phyloP scores from a whole-genome alignment of 2,113 vertebrate species.

The Lophius piscatorius region DNA sequence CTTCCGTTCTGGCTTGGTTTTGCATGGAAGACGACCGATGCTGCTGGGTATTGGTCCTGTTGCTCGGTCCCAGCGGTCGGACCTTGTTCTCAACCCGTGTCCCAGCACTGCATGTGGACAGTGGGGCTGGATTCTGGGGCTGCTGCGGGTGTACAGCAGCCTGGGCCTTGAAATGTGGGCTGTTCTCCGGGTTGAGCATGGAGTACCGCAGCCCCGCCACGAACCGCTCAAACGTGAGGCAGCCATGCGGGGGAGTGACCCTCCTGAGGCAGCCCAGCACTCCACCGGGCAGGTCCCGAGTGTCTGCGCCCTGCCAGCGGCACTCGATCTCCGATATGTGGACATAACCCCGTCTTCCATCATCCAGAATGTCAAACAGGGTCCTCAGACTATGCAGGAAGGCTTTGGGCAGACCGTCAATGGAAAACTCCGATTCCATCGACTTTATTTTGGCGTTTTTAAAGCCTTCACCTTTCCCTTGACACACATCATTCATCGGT shows the following conservation, averaged over 20 bases:
- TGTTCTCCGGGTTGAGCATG: constrained; percentile 81
- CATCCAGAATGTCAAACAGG: constrained; percentile 94
- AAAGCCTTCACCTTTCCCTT: constrained; percentile 21
- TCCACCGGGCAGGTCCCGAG: constrained; percentile 86
- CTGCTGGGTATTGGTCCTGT: constrained; percentile 71
- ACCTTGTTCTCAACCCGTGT: constrained; percentile 71
- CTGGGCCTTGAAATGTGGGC: constrained; percentile 45
- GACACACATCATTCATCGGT: constrained; percentile 45
- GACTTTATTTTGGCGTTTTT: constrained; percentile 61
- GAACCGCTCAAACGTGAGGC: constrained; percentile 92
- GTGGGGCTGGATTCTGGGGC: constrained; percentile 51
- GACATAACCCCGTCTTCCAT: constrained; percentile 86
- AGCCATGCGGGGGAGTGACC: constrained; percentile 88
- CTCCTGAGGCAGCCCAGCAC: constrained; percentile 86
- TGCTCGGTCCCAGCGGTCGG: constrained; percentile 81
- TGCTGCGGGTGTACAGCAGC: constrained; percentile 62
- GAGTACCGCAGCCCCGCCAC: constrained; percentile 89
- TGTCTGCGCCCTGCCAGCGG: constrained; percentile 90
- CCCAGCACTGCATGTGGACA: constrained; percentile 46
- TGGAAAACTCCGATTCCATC: constrained; percentile 71
- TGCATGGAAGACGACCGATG: constrained; percentile 65
- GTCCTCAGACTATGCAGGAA: constrained; percentile 93
- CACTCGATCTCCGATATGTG: constrained; percentile 95
- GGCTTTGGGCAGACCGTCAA: constrained; percentile 86
- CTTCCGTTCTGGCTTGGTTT: constrained; percentile 58